Base-by-base conservation (phyloP, 2,113 vertebrate genomes). In the Solea senegalensis region DNA sequence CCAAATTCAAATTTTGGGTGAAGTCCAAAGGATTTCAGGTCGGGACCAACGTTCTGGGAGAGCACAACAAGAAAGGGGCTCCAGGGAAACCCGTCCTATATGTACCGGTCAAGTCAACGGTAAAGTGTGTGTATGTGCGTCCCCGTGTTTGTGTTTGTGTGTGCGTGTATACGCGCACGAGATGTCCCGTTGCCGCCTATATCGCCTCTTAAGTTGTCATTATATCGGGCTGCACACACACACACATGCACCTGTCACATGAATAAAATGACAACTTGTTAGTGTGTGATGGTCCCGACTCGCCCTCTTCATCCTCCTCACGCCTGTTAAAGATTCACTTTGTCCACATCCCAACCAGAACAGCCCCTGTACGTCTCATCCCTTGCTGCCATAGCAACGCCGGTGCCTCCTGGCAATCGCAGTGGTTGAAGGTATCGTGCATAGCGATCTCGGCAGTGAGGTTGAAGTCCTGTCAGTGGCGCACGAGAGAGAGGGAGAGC, bases 1-100 rank as follows among this genome's bases (percentile, higher is more conserved):
- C 96, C 93, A 98, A 98, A 96, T 98, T 98, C 93, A 97, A 98
- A 94, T 98, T 97, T 81, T 98, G 96, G 96, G 96, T 98, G 92
- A 96, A 96, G 94, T 97, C 96, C 67, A 98, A 97, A 86, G 96
- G 94, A 51, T 94, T 95, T 80, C 94, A 94, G 90, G 93, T 94
- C 85, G 93, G 94, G 41, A 94, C 89, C 89, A 94, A 90, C 91
- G 87, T 94, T 43, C 57, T 94, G 82, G 92, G 92, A 59, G 93
- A 93, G 68, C 94, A 93, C 93, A 93, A 93, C 92, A 96, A 96
- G 95, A 96, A 95, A 87, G 96, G 95, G 88, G 78, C 91, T 40
- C 86, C 92, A 27, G 93, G 92, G 75, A 94, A 94, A 68, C 94
- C 95, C 90, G 95, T 95, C 78, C 95, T 98, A 75, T 97, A 97